Evolutionary conservation across 2,113 vertebrate species (phyloP).

Genomic region (Tragelaphus buxtoni): DNA sequence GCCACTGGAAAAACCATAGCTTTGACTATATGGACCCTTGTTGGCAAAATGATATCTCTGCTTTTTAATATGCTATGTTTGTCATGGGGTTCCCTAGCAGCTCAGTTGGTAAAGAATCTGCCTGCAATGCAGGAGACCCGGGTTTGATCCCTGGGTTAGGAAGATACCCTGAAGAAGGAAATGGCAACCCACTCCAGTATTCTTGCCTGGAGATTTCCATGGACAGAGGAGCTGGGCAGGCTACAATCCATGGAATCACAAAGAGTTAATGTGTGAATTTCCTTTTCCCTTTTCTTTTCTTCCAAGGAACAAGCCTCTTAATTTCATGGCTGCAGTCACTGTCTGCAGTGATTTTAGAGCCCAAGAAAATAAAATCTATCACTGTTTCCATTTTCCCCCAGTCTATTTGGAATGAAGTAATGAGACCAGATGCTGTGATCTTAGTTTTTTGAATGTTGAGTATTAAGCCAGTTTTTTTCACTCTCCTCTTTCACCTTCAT

Average conservation of each 20-base stretch:
- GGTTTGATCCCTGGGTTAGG: neutral
- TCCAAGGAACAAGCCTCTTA: neutral
- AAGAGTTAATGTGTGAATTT: neutral
- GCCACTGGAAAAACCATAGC: neutral
- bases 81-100: neutral
- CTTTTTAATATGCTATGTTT: neutral
- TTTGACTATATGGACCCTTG: neutral
- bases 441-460: neutral
- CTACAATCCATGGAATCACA: neutral
- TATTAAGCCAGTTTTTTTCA: neutral
- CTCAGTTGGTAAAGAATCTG: neutral
- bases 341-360: neutral
- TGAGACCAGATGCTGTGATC: neutral
- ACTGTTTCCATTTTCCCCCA: fast-evolving
- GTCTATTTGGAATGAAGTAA: neutral
- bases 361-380: neutral
- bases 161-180: neutral
- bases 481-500: neutral
- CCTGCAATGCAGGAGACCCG: neutral
- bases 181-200: neutral
- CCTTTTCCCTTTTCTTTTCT: neutral
- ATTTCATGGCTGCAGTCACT: neutral
- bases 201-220: neutral
- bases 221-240: neutral
- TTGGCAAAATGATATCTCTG: neutral